Evolutionary conservation across 2,797 vertebrate genomes (phyloP).

Genomic region (Thripadectes ignobilis): DNA sequence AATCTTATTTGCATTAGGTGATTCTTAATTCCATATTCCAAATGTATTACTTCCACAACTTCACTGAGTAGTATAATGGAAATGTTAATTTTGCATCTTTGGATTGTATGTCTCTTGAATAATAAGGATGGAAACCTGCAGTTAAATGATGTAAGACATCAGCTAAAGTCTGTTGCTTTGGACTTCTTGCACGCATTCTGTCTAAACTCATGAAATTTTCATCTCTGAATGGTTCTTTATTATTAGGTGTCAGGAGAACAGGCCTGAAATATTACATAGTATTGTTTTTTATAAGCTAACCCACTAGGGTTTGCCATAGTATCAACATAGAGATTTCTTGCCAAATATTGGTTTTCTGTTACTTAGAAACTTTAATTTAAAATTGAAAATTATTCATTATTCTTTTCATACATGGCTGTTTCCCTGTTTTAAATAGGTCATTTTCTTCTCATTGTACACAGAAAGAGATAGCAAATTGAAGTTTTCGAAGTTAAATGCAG

Average conservation of each 20-base stretch:
- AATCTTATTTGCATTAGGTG: neutral
- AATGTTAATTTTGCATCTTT: neutral
- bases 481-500: neutral
- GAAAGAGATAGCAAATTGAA: neutral
- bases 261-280: fast-evolving
- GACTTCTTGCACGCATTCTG: neutral
- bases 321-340: neutral
- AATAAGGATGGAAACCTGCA: neutral
- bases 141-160: no score
- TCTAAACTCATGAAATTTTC: neutral
- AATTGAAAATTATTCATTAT: neutral
- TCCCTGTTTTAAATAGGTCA: neutral
- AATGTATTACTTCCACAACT: neutral
- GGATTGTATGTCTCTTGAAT: neutral
- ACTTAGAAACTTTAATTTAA: neutral
- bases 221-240: neutral
- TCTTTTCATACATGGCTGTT: neutral
- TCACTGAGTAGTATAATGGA: neutral
- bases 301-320: neutral
- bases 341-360: neutral
- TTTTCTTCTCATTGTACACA: neutral
- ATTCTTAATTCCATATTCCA: neutral
- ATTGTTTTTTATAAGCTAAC: neutral
- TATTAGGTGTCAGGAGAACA: neutral
- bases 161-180: neutral